These are phyloP conservation scores for Octopus sinensis DNA, from an alignment of 1,140 invertebrate species.

Conservation along the genomic window DNA sequence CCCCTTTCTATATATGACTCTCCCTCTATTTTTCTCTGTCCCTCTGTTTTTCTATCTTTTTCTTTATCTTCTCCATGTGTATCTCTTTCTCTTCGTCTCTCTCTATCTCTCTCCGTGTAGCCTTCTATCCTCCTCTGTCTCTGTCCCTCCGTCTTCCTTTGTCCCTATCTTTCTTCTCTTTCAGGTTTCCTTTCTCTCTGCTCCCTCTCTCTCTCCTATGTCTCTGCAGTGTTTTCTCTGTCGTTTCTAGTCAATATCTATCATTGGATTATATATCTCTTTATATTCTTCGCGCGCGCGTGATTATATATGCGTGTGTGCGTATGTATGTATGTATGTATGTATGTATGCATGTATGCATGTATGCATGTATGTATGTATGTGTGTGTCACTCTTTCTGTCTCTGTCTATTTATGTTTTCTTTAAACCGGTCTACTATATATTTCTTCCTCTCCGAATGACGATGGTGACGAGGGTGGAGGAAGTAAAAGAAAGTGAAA, in stretches of 20 bases:
- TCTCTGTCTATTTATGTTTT: no score
- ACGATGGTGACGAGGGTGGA: no score
- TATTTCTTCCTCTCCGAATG: no score
- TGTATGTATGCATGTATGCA: background rate
- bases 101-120: no score
- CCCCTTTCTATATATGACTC: no score
- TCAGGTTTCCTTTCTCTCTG: background rate
- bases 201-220: conserved; percentile 6
- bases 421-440: no score
- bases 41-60: no score
- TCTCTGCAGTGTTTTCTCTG: background rate
- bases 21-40: no score
- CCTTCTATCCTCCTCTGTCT: background rate
- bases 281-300: background rate
- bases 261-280: background rate
- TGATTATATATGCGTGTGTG: background rate
- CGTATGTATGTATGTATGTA: background rate
- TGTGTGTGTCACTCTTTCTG: background rate
- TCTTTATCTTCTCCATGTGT: no score
- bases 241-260: background rate
- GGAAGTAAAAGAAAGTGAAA: no score
- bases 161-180: background rate
- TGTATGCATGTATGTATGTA: background rate
- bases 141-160: background rate
- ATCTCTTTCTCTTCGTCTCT: no score